Conservation (phyloP, 2,797 vertebrate species). For the Falco naumanni region DNA sequence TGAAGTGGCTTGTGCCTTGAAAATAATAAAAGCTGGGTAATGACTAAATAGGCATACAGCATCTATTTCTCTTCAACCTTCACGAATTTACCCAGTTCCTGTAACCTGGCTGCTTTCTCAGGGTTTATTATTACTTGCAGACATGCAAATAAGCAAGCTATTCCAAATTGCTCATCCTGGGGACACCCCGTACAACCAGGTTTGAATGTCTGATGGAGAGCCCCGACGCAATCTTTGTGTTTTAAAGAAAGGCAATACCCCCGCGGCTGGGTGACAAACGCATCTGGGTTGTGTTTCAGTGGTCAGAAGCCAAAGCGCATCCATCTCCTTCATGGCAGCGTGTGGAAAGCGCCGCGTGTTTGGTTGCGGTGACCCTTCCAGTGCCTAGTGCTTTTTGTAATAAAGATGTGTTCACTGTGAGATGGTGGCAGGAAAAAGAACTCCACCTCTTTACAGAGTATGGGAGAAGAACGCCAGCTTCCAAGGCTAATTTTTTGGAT, state of each 20-base stretch:
- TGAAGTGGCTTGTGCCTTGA: not conserved
- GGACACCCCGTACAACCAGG: not conserved
- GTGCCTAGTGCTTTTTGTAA: not conserved
- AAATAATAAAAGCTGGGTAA: not conserved
- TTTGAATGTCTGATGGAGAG: not conserved
- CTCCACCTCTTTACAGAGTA: not conserved
- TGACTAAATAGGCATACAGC: not conserved
- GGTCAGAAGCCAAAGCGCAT: not conserved
- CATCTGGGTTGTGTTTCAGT: not conserved
- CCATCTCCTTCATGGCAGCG: not conserved
- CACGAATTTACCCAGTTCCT: not conserved
- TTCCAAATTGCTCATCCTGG: not conserved
- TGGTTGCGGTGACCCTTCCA: not conserved
- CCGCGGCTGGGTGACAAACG: not conserved
- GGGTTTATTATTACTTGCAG: not conserved
- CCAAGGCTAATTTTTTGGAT: not conserved
- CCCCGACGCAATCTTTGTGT: not conserved
- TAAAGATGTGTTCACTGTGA: not conserved
- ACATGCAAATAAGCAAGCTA: not conserved
- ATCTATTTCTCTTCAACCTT: not conserved
- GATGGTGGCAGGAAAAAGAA: not conserved
- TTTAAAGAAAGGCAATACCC: not conserved
- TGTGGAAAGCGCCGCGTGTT: no score
- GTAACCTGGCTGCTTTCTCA: not conserved
- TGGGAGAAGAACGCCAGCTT: not conserved